A percentile compares a stretch with the other conserved stretches of the same genome.
phyloP scores from a whole-genome alignment of 2,113 vertebrate genomes.

The Oxyura jamaicensis region DNA sequence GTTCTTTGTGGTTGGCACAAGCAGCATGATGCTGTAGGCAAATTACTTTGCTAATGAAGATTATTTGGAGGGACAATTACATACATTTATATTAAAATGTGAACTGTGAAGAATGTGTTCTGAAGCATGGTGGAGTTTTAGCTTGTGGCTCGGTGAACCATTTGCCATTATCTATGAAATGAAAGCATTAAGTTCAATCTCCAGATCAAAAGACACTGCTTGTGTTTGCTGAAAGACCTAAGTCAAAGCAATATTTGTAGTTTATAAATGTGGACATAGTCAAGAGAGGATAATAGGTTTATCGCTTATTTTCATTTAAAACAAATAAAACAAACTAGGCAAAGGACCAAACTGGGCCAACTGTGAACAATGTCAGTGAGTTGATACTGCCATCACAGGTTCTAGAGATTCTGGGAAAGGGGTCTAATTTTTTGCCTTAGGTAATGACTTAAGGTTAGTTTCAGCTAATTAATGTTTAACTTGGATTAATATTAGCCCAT shows the following conservation, averaged over 20 bases:
- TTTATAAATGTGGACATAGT: neutral
- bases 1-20: neutral
- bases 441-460: neutral
- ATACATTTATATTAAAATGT: neutral
- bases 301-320: neutral
- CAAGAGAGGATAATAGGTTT: neutral
- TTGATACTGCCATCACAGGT: neutral
- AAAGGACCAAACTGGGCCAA: fast-evolving
- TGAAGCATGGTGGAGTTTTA: neutral
- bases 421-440: neutral
- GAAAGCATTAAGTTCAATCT: neutral
- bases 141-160: fast-evolving
- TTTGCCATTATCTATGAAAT: neutral
- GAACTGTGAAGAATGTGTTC: neutral
- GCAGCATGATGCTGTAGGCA: neutral
- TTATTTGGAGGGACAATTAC: neutral
- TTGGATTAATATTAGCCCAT: neutral
- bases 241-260: neutral
- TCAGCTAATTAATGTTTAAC: neutral
- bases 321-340: neutral
- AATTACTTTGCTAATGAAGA: neutral
- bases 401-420: neutral
- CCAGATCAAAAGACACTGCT: neutral
- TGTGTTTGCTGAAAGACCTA: neutral
- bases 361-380: neutral